phyloP scores from a whole-genome alignment of 1,140 invertebrate genomes.

The Cheumatopsyche charites region DNA sequence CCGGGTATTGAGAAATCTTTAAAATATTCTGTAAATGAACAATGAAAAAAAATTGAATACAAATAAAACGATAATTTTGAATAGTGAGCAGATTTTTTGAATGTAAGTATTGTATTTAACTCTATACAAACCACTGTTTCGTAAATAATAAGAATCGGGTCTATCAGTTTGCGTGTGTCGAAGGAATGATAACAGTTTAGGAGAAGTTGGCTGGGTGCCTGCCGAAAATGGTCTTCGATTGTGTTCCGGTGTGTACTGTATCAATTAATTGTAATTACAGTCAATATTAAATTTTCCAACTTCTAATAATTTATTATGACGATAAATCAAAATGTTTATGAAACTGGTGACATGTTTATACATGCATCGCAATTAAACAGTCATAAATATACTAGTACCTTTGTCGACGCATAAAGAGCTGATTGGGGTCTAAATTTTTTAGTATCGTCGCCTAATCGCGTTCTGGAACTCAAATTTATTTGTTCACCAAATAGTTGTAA shows the following conservation, averaged over 20 bases:
- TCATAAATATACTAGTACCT: background rate
- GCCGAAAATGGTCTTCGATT: slow-evolving; percentile 59
- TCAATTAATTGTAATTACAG: slow-evolving; percentile 29
- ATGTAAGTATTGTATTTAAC: background rate
- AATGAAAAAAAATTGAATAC: background rate
- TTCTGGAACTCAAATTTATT: slow-evolving; percentile 41
- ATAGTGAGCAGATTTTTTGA: background rate
- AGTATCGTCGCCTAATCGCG: slow-evolving; percentile 29
- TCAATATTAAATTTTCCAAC: slow-evolving; percentile 3
- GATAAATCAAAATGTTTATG: background rate
- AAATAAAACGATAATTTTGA: slow-evolving; percentile 50
- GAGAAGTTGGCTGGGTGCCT: slow-evolving; percentile 55
- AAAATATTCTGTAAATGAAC: slow-evolving; percentile 36
- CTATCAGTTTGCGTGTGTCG: slow-evolving; percentile 39
- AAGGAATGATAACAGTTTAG: slow-evolving; percentile 48
- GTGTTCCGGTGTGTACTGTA: slow-evolving; percentile 56
- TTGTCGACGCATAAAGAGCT: slow-evolving; percentile 39
- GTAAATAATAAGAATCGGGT: slow-evolving; percentile 25
- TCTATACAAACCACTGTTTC: slow-evolving; percentile 53
- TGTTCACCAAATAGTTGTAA: slow-evolving; percentile 45
- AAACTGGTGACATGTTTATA: too few relatives aligned
- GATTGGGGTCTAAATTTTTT: slow-evolving; percentile 43
- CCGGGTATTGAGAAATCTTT: slow-evolving; percentile 41
- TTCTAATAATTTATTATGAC: background rate
- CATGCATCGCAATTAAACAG: too few relatives aligned